A percentile compares a stretch with the other conserved stretches of the same genome.
Conservation (phyloP, 2,113 vertebrate genomes). For the Hippocampus zosterae region DNA sequence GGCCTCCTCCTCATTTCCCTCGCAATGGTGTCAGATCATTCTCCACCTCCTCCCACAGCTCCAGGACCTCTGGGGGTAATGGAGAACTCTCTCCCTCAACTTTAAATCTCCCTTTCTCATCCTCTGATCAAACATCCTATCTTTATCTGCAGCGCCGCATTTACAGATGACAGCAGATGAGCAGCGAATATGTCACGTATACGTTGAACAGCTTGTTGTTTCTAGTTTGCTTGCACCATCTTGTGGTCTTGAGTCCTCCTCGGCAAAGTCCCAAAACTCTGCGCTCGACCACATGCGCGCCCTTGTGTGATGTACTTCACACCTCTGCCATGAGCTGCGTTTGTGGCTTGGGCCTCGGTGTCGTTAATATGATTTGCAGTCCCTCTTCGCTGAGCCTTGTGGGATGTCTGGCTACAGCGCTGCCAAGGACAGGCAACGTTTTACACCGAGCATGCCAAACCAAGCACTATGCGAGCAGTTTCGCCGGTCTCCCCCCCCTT, state of each 20-base stretch:
- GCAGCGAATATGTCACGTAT: constrained; percentile 1
- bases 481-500: constrained; percentile 10
- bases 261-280: constrained; percentile 17
- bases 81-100: constrained; percentile 25
- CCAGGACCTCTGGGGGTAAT: constrained; percentile 63
- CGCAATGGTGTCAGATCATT: constrained; percentile 41
- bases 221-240: too few relatives aligned
- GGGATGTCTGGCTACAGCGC: constrained; percentile 41
- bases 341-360: constrained; percentile 28
- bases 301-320: constrained; percentile 32
- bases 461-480: constrained; percentile 30
- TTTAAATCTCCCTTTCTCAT: constrained; percentile 17
- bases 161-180: constrained; percentile 24
- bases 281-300: constrained; percentile 38
- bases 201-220: constrained; percentile 12
- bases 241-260: not conserved
- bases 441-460: constrained; percentile 49
- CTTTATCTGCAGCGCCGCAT: constrained; percentile 3
- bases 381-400: constrained; percentile 20
- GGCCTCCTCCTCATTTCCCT: constrained; percentile 33
- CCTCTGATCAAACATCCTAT: not conserved
- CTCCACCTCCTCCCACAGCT: constrained; percentile 48
- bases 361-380: constrained; percentile 57
- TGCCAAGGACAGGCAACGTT: constrained; percentile 51
- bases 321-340: constrained; percentile 30